Base-by-base conservation (phyloP, 2,113 vertebrate species). In the Crypturellus undulatus region DNA sequence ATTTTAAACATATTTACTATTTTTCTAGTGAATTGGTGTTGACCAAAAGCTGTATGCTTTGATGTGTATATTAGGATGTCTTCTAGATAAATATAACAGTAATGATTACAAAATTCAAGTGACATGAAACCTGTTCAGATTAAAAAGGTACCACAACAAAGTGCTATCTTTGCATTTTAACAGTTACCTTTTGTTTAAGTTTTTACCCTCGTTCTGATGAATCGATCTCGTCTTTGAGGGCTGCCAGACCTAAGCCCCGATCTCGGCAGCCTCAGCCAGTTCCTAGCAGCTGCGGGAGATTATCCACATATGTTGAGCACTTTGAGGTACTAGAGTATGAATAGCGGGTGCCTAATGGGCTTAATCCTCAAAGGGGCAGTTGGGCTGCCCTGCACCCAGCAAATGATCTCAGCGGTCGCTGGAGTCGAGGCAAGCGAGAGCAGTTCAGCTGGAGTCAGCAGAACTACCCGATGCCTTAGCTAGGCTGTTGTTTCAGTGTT, bases 391-490 rank as follows among this genome's bases (percentile, higher is more conserved):
- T 28, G 60, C 19, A 22, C 9, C 16, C 47, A 38, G 36, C 38
- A 54, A 40, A 11, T n/a, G 7, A 6, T 32, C 68, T 36, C 25
- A 70, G 71, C 68, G 10, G n/a, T 10, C n/a, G 59, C 8, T 54
- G 34, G 36, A 42, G 32, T 2, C 45, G 52, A 49, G 79, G 17
- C 22, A 49, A 21, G 21, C 6, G 0, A 49, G 9, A n/a, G 32
- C 21, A 12, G 49, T 34, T 67, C 17, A 20, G 6, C 26, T 28
- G 42, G 26, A 51, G 47, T 38, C 38, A 76, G 82, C 60, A 51
- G 62, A 71, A 8, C 45, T 45, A 3, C 0, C 25, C 49, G 0
- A 9, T 3, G 1, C 2, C 0, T 26, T 43, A 3, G 28, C 25
- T 34, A 10, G 10, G 18, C 13, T 22, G 5, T 1, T 30, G 4